Evolutionary conservation across 2,797 vertebrate genomes (phyloP).

Genomic region (Typhlichthys subterraneus): DNA sequence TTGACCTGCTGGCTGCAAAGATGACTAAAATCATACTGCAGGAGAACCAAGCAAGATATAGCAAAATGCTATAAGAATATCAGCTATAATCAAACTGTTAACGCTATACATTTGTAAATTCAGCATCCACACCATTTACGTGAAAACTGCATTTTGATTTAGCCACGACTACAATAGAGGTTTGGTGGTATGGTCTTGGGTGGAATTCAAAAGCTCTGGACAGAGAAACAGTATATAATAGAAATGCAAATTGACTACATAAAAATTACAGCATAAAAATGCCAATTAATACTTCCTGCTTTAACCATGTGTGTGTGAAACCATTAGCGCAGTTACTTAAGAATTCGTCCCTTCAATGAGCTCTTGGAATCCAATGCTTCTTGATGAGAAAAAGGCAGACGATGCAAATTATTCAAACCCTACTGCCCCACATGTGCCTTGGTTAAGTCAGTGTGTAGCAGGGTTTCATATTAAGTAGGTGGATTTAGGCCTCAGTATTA

Average conservation of each 20-base stretch:
- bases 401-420: conserved; percentile 57
- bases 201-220: conserved; percentile 31
- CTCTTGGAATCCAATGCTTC: conserved; percentile 10
- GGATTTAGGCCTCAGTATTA: conserved; percentile 71
- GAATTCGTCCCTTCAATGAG: conserved; percentile 11
- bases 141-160: conserved; percentile 11
- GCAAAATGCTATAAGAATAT: conserved; percentile 4
- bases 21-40: conserved; percentile 26
- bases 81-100: background rate
- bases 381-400: conserved; percentile 18
- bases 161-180: conserved; percentile 4
- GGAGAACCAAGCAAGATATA: conserved; percentile 4
- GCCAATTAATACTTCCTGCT: conserved; percentile 49
- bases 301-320: conserved; percentile 39
- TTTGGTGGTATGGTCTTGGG: background rate
- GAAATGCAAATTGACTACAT: too few relatives aligned
- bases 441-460: conserved; percentile 56
- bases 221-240: conserved; percentile 23
- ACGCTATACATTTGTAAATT: background rate
- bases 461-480: conserved; percentile 62
- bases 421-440: conserved; percentile 69
- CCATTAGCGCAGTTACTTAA: conserved; percentile 34
- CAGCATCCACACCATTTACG: too few relatives aligned
- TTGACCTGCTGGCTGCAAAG: conserved; percentile 26
- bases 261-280: conserved; percentile 29